These are phyloP conservation scores for Polydrusus pterygomalis DNA, from an alignment of 2,888 invertebrate species.

Conservation along the genomic window DNA sequence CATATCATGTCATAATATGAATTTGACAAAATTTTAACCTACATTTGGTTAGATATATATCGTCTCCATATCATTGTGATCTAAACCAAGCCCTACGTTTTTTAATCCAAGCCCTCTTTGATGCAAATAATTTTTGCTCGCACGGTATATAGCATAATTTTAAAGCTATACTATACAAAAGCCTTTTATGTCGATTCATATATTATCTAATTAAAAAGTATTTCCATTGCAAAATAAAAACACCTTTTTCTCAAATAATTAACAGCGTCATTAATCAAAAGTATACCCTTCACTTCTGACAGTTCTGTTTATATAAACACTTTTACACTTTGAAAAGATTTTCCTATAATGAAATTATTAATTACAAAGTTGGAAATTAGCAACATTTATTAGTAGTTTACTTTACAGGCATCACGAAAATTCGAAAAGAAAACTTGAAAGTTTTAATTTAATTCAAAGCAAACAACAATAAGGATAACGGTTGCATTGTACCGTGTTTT, in stretches of 20 bases:
- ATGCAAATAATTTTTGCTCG: no score
- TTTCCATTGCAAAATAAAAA: not conserved
- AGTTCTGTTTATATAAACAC: constrained; percentile 28
- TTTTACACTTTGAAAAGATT: constrained; percentile 14
- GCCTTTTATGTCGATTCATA: not conserved
- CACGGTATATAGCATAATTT: not conserved
- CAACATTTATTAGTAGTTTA: constrained; percentile 20
- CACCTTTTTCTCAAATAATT: constrained; percentile 10
- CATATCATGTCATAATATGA: no score
- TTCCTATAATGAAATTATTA: constrained; percentile 4
- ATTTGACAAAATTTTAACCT: no score
- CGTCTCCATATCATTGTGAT: no score
- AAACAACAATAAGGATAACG: constrained; percentile 14
- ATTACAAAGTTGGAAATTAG: constrained; percentile 5
- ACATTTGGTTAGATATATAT: no score
- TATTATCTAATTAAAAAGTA: constrained; percentile 6
- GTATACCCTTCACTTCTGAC: constrained; percentile 12
- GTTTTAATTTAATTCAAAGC: constrained; percentile 13
- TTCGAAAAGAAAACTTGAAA: constrained; percentile 1
- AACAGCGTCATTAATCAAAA: constrained; percentile 13
- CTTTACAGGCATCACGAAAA: not conserved
- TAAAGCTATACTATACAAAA: not conserved
- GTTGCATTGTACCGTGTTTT: not conserved
- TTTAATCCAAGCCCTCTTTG: no score
- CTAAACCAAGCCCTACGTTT: no score